A percentile compares a stretch with the other conserved stretches of the same genome.
Conservation (phyloP, 2,888 invertebrate species). For the Drosophila stalkeri region DNA sequence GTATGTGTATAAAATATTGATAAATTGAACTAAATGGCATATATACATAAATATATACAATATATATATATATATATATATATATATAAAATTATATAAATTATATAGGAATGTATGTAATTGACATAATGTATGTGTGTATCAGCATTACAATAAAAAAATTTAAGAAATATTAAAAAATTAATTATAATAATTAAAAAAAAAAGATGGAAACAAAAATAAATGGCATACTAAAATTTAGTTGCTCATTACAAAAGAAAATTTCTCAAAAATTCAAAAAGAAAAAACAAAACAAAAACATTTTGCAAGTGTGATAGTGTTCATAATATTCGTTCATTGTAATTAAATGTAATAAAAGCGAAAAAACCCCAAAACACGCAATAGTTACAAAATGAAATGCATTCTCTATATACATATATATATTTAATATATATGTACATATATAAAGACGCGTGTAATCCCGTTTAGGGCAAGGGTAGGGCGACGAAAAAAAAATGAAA, state of each 20-base stretch:
- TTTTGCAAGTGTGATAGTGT: constrained; percentile 83
- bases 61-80: constrained; percentile 71
- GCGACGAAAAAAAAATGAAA: constrained; percentile 10
- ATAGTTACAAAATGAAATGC: constrained; percentile 48
- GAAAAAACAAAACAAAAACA: constrained; percentile 58
- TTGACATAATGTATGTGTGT: constrained; percentile 63
- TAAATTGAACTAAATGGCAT: constrained; percentile 59
- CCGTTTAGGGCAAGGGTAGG: constrained; percentile 44
- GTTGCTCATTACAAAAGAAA: constrained; percentile 68
- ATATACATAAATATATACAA: constrained; percentile 57
- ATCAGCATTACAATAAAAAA: constrained; percentile 65
- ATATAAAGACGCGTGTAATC: constrained; percentile 28
- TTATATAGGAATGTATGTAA: constrained; percentile 62
- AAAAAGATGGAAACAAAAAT: constrained; percentile 5
- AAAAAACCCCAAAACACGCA: constrained; percentile 16
- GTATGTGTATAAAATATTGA: constrained; percentile 55
- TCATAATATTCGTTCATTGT: constrained; percentile 78
- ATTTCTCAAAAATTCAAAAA: constrained; percentile 33
- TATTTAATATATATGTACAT: constrained; percentile 14
- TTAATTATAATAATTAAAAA: not conserved
- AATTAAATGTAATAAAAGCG: constrained; percentile 46
- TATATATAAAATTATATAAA: constrained; percentile 68
- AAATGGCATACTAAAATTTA: constrained; percentile 51
- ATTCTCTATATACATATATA: constrained; percentile 41
- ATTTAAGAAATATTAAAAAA: constrained; percentile 16